Evolutionary conservation across 2,113 vertebrate genomes (phyloP).

Genomic region (Percopsis transmontana): DNA sequence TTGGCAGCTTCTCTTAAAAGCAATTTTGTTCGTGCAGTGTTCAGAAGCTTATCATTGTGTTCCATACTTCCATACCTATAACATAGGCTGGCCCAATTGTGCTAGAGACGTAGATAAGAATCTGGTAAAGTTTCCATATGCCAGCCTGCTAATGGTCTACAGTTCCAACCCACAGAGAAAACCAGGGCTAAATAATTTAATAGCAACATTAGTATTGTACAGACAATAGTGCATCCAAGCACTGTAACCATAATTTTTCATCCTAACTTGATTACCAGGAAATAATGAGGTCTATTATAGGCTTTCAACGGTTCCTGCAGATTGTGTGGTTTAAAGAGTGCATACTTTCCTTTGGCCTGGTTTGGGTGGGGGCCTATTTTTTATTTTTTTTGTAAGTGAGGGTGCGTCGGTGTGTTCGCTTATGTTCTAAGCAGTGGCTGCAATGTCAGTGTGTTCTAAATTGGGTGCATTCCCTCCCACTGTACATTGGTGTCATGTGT

Average conservation of each 20-base stretch:
- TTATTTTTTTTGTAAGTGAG: conserved; percentile 4
- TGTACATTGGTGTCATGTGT: conserved; percentile 55
- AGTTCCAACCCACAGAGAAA: neutral
- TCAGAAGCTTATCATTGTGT: too few relatives aligned
- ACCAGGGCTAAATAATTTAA: neutral
- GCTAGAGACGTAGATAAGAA: too few relatives aligned
- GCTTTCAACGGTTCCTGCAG: conserved; percentile 1
- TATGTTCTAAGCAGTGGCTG: neutral
- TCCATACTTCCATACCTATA: too few relatives aligned
- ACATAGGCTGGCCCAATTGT: too few relatives aligned
- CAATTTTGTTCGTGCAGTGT: too few relatives aligned
- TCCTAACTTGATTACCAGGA: conserved; percentile 24
- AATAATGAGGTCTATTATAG: conserved; percentile 40
- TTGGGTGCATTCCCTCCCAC: conserved; percentile 38
- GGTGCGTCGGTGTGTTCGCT: neutral
- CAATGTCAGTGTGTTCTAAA: conserved; percentile 54
- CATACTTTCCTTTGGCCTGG: conserved; percentile 18
- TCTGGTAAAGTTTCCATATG: neutral
- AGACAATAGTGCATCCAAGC: neutral
- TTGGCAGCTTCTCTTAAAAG: too few relatives aligned
- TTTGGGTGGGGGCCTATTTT: conserved; percentile 33
- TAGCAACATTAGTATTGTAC: neutral
- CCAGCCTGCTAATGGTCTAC: too few relatives aligned
- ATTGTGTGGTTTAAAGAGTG: conserved; percentile 3
- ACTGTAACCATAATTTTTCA: conserved; percentile 49